A percentile compares a stretch with the other conserved stretches of the same genome.
Evolutionary conservation across 2,113 vertebrate genomes (phyloP).

Genomic region (Haemorhous mexicanus): DNA sequence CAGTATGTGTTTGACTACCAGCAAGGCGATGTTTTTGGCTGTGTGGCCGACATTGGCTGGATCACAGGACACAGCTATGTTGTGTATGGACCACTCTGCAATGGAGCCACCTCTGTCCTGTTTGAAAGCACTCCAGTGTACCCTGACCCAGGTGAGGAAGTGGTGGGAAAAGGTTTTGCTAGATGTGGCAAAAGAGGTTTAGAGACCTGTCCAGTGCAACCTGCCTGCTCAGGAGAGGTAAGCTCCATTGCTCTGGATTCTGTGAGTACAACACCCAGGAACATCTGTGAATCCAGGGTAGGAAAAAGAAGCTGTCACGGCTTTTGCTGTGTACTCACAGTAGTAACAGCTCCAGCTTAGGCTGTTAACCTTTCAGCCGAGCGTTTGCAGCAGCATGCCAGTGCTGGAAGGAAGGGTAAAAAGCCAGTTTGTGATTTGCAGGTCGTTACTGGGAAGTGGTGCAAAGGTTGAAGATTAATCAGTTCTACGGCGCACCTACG

Average conservation of each 20-base stretch:
- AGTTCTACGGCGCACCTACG: slow-evolving; percentile 90
- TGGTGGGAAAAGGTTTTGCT: not conserved
- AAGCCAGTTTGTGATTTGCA: slow-evolving; percentile 44
- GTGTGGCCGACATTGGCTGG: slow-evolving; percentile 93
- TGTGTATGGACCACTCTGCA: slow-evolving; percentile 91
- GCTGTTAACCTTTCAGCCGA: not conserved
- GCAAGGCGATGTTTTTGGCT: slow-evolving; percentile 86
- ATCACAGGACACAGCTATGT: slow-evolving; percentile 94
- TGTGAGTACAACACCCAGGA: not conserved
- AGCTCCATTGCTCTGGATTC: not conserved
- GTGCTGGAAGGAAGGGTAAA: not conserved
- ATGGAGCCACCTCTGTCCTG: slow-evolving; percentile 88
- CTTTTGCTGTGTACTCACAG: not conserved
- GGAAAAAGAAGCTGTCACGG: not conserved
- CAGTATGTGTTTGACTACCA: slow-evolving; percentile 89
- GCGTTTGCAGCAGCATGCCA: not conserved
- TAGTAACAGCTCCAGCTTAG: not conserved
- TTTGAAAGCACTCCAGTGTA: slow-evolving; percentile 93
- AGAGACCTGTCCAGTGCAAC: not conserved
- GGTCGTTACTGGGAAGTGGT: slow-evolving; percentile 93
- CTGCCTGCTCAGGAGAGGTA: not conserved
- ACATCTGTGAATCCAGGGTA: not conserved
- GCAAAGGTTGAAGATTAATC: slow-evolving; percentile 84
- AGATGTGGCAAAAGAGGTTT: not conserved
- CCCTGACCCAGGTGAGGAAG: slow-evolving; percentile 85